Base-by-base conservation (phyloP, 2,113 vertebrate species). In the Psophia crepitans region DNA sequence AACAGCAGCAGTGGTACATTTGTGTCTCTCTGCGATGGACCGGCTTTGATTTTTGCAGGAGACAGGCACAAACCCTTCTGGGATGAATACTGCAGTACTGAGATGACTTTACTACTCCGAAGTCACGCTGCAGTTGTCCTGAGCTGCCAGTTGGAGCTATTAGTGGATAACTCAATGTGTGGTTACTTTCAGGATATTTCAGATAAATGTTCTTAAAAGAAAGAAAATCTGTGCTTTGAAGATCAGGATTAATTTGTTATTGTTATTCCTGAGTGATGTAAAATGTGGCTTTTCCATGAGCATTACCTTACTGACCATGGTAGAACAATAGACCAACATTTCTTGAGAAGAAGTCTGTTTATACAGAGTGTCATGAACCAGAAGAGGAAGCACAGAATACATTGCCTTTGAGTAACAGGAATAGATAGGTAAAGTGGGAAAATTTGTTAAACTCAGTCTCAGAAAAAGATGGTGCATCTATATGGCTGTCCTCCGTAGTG, bases 401-500 rank as follows among this genome's bases (percentile, higher is more conserved):
- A 8, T 86, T 86, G 92, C 2, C 0, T 68, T 64, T 37, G 21
- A 69, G 63, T 44, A 68, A 48, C 8, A 57, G n/a, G 60, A 84
- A 65, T 41, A 4, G 5, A 9, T 27, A 24, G 18, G 16, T 73
- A 10, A 79, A 66, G 28, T 57, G 26, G 1, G 14, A 81, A 84
- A 49, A 58, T 6, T 26, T 83, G 3, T 75, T 71, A 30, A 73
- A 56, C 5, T 60, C 13, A 61, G 8, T 48, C 24, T 37, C 66
- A 26, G 56, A 32, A 60, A 68, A 91, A 78, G n/a, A 8, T 68
- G 15, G 12, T 51, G 17, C 15, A 5, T 48, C 32, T 2, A 0
- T 54, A 4, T 35, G 37, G 35, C 0, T 1, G 0, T 41, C 22
- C 24, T 44, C 19, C 30, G 18, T 37, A 37, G 23, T 6, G 13